Conservation (phyloP, 1,140 invertebrate species). For the Tigriopus japonicus region DNA sequence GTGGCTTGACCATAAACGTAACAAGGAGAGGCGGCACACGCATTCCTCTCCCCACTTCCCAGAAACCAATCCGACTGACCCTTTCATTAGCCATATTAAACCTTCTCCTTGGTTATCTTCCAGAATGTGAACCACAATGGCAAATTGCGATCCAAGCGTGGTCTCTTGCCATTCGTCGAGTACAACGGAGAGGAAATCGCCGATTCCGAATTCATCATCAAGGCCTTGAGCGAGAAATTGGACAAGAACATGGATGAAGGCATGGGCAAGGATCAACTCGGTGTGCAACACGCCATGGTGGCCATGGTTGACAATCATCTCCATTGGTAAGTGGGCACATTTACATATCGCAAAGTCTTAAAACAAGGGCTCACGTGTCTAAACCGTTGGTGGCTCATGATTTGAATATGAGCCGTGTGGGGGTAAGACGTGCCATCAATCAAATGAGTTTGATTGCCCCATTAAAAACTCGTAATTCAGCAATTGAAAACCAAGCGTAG, state of each 20-base stretch:
- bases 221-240: slow-evolving; percentile 58
- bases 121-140: slow-evolving; percentile 88
- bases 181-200: slow-evolving; percentile 80
- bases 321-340: slow-evolving; percentile 48
- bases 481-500: no score
- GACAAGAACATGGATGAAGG: slow-evolving; percentile 58
- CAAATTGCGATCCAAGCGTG: slow-evolving; percentile 79
- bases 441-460: no score
- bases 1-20: no score
- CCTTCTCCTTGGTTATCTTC: slow-evolving; percentile 24
- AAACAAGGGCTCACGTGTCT: no score
- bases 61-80: not conserved
- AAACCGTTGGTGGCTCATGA: no score
- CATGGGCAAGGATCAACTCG: slow-evolving; percentile 60
- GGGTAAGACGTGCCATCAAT: no score
- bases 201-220: slow-evolving; percentile 71
- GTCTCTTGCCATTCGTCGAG: slow-evolving; percentile 75
- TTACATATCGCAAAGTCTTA: no score
- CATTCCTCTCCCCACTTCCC: slow-evolving; percentile 9
- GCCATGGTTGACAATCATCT: slow-evolving; percentile 88
- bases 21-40: not conserved
- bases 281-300: slow-evolving; percentile 73
- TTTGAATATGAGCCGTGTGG: no score
- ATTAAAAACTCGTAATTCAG: no score
- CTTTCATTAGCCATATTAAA: no score